Percentiles rank a stretch among this genome's conserved stretches.
phyloP scores from a whole-genome alignment of 2,888 invertebrate species.

The Philhelius pedissequus region DNA sequence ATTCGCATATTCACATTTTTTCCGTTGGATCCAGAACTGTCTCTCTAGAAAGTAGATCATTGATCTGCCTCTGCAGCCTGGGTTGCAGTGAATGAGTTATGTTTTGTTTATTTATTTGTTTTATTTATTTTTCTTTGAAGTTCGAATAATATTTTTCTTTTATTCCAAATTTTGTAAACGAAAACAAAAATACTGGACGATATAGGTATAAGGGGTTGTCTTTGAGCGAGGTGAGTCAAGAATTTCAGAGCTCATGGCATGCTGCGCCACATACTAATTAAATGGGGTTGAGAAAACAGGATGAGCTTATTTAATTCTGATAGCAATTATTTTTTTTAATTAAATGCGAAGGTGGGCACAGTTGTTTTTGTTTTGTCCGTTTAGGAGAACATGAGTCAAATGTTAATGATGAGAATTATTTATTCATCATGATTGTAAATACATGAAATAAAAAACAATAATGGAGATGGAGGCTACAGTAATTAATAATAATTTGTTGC shows the following conservation, averaged over 20 bases:
- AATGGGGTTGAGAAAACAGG: conserved; percentile 29
- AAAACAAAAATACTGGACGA: background rate
- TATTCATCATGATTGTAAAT: background rate
- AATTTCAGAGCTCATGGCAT: background rate
- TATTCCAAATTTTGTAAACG: background rate
- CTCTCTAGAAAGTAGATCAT: conserved; percentile 14
- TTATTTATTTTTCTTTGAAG: conserved; percentile 16
- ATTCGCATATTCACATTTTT: background rate
- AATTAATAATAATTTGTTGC: background rate
- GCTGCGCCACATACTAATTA: conserved; percentile 31
- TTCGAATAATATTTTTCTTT: conserved; percentile 23
- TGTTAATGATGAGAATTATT: background rate
- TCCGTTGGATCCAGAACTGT: no score
- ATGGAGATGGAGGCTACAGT: background rate
- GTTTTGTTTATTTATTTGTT: background rate
- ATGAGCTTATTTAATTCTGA: conserved; percentile 4
- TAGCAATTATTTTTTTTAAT: background rate
- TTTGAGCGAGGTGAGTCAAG: no score
- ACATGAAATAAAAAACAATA: background rate
- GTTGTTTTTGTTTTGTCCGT: background rate
- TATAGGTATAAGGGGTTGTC: no score
- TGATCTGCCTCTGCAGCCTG: background rate
- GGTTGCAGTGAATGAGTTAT: no score
- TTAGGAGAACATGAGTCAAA: background rate
- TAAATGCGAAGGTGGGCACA: background rate